phyloP scores from a whole-genome alignment of 2,797 vertebrate species.

The Iguana delicatissima region DNA sequence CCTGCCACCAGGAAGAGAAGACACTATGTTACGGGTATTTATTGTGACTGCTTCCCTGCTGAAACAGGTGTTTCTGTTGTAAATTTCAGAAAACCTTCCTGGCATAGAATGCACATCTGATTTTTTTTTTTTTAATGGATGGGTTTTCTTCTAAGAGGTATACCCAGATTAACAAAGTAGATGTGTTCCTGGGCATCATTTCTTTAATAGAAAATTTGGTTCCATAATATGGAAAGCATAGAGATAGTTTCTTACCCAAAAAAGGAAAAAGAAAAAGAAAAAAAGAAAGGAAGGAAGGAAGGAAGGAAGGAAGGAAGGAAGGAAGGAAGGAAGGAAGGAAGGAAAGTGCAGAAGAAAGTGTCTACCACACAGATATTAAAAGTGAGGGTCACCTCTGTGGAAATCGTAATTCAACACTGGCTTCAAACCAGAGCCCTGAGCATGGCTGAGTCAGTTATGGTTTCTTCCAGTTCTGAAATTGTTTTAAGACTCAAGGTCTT shows the following conservation, averaged over 20 bases:
- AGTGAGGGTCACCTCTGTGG: background rate
- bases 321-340: background rate
- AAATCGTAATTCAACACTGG: background rate
- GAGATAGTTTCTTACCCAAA: too few relatives aligned
- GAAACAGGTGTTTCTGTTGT: background rate
- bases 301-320: too few relatives aligned
- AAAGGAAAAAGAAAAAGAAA: too few relatives aligned
- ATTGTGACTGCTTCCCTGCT: constrained; percentile 49
- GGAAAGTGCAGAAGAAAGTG: background rate
- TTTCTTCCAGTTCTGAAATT: background rate
- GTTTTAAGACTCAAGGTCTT: background rate
- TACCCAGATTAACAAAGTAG: too few relatives aligned
- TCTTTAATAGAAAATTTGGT: too few relatives aligned
- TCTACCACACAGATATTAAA: too few relatives aligned
- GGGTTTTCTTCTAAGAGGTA: too few relatives aligned
- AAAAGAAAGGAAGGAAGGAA: too few relatives aligned
- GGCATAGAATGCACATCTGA: background rate
- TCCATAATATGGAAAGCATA: too few relatives aligned
- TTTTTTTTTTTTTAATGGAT: background rate
- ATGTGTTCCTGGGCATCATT: too few relatives aligned
- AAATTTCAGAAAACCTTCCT: background rate
- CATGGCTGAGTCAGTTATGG: background rate
- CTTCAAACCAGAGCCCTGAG: background rate
- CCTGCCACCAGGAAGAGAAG: constrained; percentile 65
- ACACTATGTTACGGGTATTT: constrained; percentile 50